A percentile compares a stretch with the other conserved stretches of the same genome.
These are phyloP conservation scores for Vannuccia rotundouncinata DNA, from an alignment of 2,888 invertebrate species.

Conservation along the genomic window DNA sequence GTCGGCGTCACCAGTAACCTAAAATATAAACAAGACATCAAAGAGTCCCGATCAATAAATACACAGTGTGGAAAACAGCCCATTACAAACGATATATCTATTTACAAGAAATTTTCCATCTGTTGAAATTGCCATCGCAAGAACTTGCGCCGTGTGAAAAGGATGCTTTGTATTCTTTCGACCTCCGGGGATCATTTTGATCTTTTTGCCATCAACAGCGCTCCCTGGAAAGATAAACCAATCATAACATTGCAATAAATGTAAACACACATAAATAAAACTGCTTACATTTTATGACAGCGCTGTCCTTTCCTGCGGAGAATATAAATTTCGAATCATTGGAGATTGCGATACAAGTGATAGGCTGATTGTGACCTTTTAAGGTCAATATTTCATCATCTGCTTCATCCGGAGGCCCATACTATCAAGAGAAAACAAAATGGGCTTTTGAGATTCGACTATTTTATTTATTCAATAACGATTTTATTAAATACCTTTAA, in stretches of 20 bases:
- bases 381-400: constrained; percentile 55
- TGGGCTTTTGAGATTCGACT: neutral
- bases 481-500: constrained; percentile 56
- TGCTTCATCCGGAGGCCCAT: constrained; percentile 43
- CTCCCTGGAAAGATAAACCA: constrained; percentile 47
- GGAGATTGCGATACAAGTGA: constrained; percentile 75
- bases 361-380: constrained; percentile 69
- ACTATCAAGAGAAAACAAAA: constrained; percentile 42
- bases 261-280: neutral
- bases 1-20: constrained; percentile 66
- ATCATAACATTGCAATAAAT: neutral
- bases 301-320: constrained; percentile 79
- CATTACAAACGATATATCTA: constrained; percentile 7
- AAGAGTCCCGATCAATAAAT: neutral
- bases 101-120: constrained; percentile 74
- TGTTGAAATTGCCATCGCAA: constrained; percentile 67
- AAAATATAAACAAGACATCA: constrained; percentile 42
- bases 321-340: constrained; percentile 68
- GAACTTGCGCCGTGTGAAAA: constrained; percentile 59
- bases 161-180: constrained; percentile 48
- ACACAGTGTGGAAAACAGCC: neutral
- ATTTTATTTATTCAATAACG: too few relatives aligned
- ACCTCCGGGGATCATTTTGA: constrained; percentile 51
- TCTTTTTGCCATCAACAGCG: constrained; percentile 48
- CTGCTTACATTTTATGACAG: constrained; percentile 73